Evolutionary conservation across 2,797 vertebrate species (phyloP), one percentile per base, ranked within the genome.

Genomic region (Benthosema pterotum): DNA sequence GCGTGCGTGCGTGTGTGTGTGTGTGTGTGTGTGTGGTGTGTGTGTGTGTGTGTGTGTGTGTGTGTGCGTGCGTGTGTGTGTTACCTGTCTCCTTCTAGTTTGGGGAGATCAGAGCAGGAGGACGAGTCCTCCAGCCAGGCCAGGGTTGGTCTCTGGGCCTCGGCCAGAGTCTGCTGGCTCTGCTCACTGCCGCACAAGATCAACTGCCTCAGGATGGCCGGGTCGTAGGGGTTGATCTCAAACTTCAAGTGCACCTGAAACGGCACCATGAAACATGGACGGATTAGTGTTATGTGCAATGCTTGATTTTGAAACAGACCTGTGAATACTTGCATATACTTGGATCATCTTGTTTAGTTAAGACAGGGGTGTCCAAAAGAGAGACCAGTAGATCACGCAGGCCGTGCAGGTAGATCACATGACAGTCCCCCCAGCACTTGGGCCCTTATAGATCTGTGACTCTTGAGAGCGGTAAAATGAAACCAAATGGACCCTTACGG

Each of bases 61-160:
- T 52, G 19, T 32, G 38, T 14, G 15, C 60, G 18, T 28, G 42
- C 15, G n/a, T 47, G 60, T 18, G 11, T 1, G 19, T 60, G 77
- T 75, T 87, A 99, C 98, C 98, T 99, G 92, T 99, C 98, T 88
- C 98, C 97, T 91, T 99, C 97, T 55, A 99, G 89, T 90, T 98
- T 99, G 61, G 98, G 98, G 84, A 99, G 94, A 87, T 99, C 98
- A 48, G 97, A 99, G 87, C 96, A 98, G 84, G 95, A 96, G 55
- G 97, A 96, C 0, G 97, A 92, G 75, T 98, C 96, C 87, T 99
- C 98, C 32, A 99, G 89, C 98, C 98, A 99, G 12, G 96, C 93
- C 60, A 99, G 85, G 0, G 95, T 97, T 80, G 97, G 97, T 89
- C 96, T 95, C 79, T 94, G 91, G 56, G 95, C 94, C 72, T 99